Evolutionary conservation across 2,888 invertebrate species (phyloP), one percentile per base, ranked within the genome.

Genomic region (Catocala nupta): DNA sequence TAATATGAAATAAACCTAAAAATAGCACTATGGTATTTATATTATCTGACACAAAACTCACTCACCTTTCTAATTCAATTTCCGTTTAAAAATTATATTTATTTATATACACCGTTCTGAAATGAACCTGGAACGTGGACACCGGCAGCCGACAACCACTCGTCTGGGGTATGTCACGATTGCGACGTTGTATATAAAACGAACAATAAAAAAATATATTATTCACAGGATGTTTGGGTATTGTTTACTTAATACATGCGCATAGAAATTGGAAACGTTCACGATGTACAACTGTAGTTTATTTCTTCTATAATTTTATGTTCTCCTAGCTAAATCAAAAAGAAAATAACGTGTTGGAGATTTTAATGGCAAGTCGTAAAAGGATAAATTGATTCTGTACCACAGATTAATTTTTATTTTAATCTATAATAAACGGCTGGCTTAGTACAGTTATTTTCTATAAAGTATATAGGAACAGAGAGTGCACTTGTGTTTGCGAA

Each of bases 111-210:
- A 78, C 78, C 65, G 39, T 62, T 52, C 47, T 56, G 52, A 39
- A 62, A 56, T 50, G 72, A 82, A 83, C 77, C 68, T 67, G 69
- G 76, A 65, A 78, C 82, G 84, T 84, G 83, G 82, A 81, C 86
- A 87, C 90, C 81, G 85, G 84, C 86, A 63, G 82, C 81, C 78
- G 75, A 81, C 85, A 85, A 84, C 86, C 78, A 65, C 71, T 76
- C 87, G 85, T 89, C 86, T 92, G 90, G 76, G 60, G 69, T 55
- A 11, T 16, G 55, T 47, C 55, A 65, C 63, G 39, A 48, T 43
- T 54, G 60, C 57, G 61, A 62, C 80, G 75, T 72, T 80, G 83
- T 87, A 89, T 92, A 88, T 91, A 91, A 90, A 87, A 90, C 80
- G 75, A 63, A 75, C 73, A 79, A 83, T 87, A 80, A 65, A 87